Percentiles rank a stretch among this genome's conserved stretches.
Conservation (phyloP, 2,888 invertebrate genomes). For the Cenopis cana region DNA sequence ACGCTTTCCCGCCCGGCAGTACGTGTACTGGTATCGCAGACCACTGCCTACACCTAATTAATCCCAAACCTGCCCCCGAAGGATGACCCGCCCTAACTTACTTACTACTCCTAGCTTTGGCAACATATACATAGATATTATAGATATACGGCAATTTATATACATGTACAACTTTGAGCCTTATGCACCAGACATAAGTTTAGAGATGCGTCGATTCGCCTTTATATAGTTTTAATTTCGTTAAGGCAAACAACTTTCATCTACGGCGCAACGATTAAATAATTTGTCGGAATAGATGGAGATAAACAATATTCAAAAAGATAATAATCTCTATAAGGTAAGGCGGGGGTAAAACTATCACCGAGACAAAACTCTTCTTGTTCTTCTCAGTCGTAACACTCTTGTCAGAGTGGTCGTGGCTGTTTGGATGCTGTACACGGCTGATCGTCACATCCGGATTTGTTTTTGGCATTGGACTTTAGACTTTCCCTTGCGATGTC, state of each 20-base stretch:
- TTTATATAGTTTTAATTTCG: conserved; percentile 7
- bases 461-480: too few species aligned
- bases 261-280: too few species aligned
- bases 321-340: too few species aligned
- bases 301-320: neutral
- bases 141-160: neutral
- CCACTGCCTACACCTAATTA: conserved; percentile 79
- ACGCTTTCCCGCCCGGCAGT: conserved; percentile 54
- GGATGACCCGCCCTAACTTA: conserved; percentile 75
- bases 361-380: too few species aligned
- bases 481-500: too few species aligned
- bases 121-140: neutral
- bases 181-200: neutral
- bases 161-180: neutral
- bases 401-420: too few species aligned
- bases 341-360: too few species aligned
- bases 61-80: conserved; percentile 69
- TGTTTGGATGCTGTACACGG: too few species aligned
- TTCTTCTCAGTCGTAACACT: too few species aligned
- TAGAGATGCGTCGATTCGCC: neutral
- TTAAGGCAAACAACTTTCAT: conserved; percentile 1
- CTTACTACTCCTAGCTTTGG: conserved; percentile 48
- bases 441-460: too few species aligned
- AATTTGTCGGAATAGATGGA: neutral
- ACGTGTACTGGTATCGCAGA: conserved; percentile 65